Evolutionary conservation across 35 echinoderm and acorn worm species (phyloP).

Genomic region (Apostichopus parvimensis): DNA sequence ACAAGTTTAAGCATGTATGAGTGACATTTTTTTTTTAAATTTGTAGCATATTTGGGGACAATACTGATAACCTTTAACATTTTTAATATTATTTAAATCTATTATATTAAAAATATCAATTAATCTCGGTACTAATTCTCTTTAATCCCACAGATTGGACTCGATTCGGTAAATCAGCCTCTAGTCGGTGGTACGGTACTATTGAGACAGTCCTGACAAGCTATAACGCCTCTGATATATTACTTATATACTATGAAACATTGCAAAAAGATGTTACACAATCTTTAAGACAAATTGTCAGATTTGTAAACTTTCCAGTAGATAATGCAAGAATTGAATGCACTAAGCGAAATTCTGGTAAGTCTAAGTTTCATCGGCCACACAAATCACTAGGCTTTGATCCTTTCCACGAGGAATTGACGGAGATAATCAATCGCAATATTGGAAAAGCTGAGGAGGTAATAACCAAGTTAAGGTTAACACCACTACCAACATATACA

Average conservation of each 20-base stretch:
- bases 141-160: constrained; percentile 19
- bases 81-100: no score
- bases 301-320: constrained; percentile 5
- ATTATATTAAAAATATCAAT: no score
- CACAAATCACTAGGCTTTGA: constrained; percentile 15
- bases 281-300: constrained; percentile 15
- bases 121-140: neutral
- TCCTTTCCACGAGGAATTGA: neutral
- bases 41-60: no score
- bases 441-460: constrained; percentile 10
- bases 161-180: neutral
- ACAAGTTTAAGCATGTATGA: no score
- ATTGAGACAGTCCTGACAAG: neutral
- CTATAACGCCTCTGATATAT: neutral
- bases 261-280: neutral
- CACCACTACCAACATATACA: neutral
- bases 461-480: neutral
- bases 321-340: constrained; percentile 22
- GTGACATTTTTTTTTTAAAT: no score
- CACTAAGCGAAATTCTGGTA: neutral
- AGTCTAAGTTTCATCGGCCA: constrained; percentile 18
- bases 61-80: no score
- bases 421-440: neutral
- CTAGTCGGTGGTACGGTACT: neutral
- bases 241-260: constrained; percentile 20